Evolutionary conservation across 2,797 vertebrate genomes (phyloP), one percentile per base, ranked within the genome.

Genomic region (Sphenodon punctatus): DNA sequence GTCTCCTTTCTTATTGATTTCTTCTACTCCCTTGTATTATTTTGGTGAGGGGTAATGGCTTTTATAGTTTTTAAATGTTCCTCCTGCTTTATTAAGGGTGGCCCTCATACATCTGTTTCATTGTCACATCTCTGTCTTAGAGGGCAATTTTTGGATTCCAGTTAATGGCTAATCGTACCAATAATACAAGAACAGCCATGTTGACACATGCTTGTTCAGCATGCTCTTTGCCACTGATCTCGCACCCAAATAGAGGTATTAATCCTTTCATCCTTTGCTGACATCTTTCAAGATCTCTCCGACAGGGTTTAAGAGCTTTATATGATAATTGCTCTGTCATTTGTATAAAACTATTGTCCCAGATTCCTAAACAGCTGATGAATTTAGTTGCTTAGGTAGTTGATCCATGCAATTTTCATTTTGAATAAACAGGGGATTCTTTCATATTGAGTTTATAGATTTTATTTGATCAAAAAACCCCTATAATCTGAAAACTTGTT

Each of bases 281-380:
- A 58, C 32, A 61, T 14, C 53, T 61, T 89, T 82, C 75, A 53
- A 49, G 15, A 41, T 56, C 25, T 65, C 2, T 56, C 20, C 15
- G 13, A 63, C 80, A 27, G 34, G 14, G 65, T 78, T 86, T 74
- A 85, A 58, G 75, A 46, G 51, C n/a, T 81, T 79, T 84, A 30
- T 19, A 22, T 45, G 36, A 78, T 4, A 19, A 45, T 75, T 75
- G 39, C 30, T 39, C 10, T 11, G 72, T 49, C 67, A 13, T 58
- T 67, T 56, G 41, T 17, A 4, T 19, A 72, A 79, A 46, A 77
- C 72, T 27, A 53, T 46, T 85, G 63, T 71, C 67, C 23, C 23
- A 79, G 58, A 45, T 75, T 67, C 27, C 46, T 45, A n/a, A 84
- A 6, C 68, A 78, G 72, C 66, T 73, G 78, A 80, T 73, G 30